A percentile compares a stretch with the other conserved stretches of the same genome.
Conservation (phyloP, 1,140 invertebrate genomes). For the Pentalonia nigronervosa region DNA sequence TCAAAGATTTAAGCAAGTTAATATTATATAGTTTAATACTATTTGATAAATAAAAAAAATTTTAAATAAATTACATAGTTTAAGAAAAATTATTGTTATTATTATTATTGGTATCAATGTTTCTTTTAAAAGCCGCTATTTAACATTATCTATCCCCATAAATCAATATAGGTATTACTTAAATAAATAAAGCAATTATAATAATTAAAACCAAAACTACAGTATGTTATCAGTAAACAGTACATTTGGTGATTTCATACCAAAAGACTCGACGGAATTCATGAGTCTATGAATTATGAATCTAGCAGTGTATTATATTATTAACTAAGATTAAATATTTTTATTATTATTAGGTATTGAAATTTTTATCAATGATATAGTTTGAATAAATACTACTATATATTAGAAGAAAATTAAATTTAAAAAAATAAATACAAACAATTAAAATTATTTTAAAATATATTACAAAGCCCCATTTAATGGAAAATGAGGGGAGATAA, state of each 20-base stretch:
- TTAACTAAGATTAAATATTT: background rate
- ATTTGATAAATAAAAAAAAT: background rate
- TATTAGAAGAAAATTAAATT: background rate
- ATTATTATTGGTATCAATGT: background rate
- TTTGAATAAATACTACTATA: no score
- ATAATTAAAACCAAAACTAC: background rate
- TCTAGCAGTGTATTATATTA: background rate
- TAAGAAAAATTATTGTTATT: no score
- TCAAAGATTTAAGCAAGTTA: background rate
- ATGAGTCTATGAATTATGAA: background rate
- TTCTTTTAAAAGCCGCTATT: background rate
- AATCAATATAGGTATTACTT: background rate
- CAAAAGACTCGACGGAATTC: background rate
- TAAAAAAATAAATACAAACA: background rate
- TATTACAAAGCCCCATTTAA: background rate
- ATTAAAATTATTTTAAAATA: background rate
- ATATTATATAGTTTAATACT: background rate
- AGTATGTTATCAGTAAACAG: background rate
- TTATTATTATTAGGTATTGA: background rate
- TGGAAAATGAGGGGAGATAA: background rate
- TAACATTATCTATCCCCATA: background rate
- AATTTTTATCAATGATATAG: no score
- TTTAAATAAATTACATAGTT: background rate
- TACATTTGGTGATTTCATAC: background rate
- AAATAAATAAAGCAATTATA: conserved; percentile 6